These are phyloP conservation scores for Macheiramphus alcinus DNA, from an alignment of 2,113 vertebrate species.

Conservation along the genomic window DNA sequence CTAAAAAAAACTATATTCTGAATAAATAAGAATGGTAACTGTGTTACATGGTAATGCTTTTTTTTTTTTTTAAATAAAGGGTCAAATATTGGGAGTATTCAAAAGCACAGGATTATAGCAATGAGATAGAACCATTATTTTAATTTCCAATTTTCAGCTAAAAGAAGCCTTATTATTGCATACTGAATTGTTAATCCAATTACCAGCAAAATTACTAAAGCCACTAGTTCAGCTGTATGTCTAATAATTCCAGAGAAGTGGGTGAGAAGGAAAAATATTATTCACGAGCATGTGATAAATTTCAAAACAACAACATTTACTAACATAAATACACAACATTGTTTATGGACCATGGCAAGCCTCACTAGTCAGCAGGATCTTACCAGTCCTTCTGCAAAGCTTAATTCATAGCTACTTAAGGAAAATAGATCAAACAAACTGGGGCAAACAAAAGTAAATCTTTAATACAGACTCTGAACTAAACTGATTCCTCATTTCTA, in stretches of 20 bases:
- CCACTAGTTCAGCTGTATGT: neutral
- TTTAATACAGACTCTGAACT: neutral
- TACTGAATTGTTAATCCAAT: neutral
- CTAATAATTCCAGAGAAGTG: neutral
- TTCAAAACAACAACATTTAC: neutral
- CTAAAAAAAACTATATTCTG: neutral
- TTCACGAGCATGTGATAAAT: neutral
- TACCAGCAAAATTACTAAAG: neutral
- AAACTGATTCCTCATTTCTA: neutral
- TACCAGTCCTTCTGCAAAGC: neutral
- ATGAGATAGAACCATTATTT: neutral
- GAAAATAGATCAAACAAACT: neutral
- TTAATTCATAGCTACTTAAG: neutral
- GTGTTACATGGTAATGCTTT: neutral
- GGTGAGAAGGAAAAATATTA: neutral
- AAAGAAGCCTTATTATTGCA: neutral
- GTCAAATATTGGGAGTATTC: neutral
- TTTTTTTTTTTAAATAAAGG: neutral
- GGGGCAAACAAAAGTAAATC: neutral
- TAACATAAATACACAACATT: neutral
- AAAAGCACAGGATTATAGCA: neutral
- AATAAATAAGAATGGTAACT: neutral
- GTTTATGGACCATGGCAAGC: neutral
- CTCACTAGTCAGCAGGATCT: neutral
- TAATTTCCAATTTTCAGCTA: neutral